Percentiles rank a stretch among this genome's conserved stretches.
These are phyloP conservation scores for Hemicentrotus pulcherrimus DNA, from an alignment of 35 echinoderm and acorn worm species.

Conservation along the genomic window DNA sequence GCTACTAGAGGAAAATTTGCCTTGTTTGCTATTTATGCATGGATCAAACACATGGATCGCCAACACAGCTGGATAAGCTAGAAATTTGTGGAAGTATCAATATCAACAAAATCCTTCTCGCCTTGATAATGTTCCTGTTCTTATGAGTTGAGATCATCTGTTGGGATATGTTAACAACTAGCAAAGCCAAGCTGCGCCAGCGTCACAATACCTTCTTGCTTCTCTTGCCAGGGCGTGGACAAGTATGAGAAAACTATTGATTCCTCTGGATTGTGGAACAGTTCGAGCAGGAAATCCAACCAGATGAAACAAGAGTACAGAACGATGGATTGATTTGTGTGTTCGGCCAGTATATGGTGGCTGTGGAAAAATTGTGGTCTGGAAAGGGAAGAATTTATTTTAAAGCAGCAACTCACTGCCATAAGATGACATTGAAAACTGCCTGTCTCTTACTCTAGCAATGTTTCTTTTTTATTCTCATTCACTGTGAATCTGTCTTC, in stretches of 20 bases:
- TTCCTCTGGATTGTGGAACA: slow-evolving; percentile 32
- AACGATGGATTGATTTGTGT: slow-evolving; percentile 33
- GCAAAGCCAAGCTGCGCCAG: slow-evolving; percentile 30
- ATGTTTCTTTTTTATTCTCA: not conserved
- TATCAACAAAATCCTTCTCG: not conserved
- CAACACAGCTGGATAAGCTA: slow-evolving; percentile 40
- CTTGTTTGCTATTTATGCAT: slow-evolving; percentile 42
- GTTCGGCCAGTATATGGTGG: not conserved
- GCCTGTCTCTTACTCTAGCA: slow-evolving; percentile 16
- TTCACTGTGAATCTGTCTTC: not conserved
- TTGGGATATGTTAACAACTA: not conserved
- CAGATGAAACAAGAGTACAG: not conserved
- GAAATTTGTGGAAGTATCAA: not conserved
- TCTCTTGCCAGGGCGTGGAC: slow-evolving; percentile 55
- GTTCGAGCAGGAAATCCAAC: slow-evolving; percentile 9
- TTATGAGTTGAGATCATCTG: not conserved
- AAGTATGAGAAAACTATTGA: slow-evolving; percentile 27
- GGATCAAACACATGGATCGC: slow-evolving; percentile 34
- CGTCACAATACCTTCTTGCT: slow-evolving; percentile 44
- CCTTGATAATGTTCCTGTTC: not conserved
- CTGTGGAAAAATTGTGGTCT: not conserved
- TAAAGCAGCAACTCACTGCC: slow-evolving; percentile 50
- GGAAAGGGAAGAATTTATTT: slow-evolving; percentile 26
- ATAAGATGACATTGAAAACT: slow-evolving; percentile 39
- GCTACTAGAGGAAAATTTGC: slow-evolving; percentile 17